Evolutionary conservation across 2,113 vertebrate species (phyloP).

Genomic region (Hippocampus zosterae): DNA sequence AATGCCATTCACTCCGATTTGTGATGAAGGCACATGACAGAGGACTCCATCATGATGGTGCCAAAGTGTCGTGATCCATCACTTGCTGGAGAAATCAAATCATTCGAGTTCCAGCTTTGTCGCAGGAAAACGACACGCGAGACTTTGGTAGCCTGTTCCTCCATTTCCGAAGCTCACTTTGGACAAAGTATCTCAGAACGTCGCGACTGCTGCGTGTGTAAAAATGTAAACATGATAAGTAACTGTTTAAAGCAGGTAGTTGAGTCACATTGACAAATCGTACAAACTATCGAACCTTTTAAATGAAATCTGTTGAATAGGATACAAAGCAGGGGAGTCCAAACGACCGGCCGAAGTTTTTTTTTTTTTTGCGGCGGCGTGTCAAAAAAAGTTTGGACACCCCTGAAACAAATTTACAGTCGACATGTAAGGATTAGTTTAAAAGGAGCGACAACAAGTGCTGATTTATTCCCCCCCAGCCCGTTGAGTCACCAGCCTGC

Average conservation of each 20-base stretch:
- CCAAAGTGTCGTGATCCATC: not conserved
- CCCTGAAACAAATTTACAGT: not conserved
- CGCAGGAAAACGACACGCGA: slow-evolving; percentile 5
- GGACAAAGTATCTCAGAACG: slow-evolving; percentile 12
- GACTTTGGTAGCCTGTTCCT: slow-evolving; percentile 33
- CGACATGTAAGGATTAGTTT: slow-evolving; percentile 14
- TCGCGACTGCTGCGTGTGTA: slow-evolving; percentile 2
- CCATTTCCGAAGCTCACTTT: not conserved
- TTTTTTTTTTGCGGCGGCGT: no score
- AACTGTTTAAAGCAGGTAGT: slow-evolving; percentile 20
- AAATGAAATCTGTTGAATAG: slow-evolving; percentile 45
- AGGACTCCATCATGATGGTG: not conserved
- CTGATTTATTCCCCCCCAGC: slow-evolving; percentile 6
- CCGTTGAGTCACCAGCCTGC: not conserved
- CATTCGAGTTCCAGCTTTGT: slow-evolving; percentile 25
- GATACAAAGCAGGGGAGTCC: slow-evolving; percentile 9
- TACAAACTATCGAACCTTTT: slow-evolving; percentile 22
- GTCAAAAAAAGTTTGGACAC: not conserved
- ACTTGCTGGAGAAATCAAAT: not conserved
- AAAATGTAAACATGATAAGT: slow-evolving; percentile 49
- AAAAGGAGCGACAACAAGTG: slow-evolving; percentile 17
- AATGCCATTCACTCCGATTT: slow-evolving; percentile 35
- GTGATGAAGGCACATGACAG: slow-evolving; percentile 52
- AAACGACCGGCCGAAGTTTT: not conserved
- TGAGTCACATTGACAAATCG: slow-evolving; percentile 16